Base-by-base conservation (phyloP, 1,140 invertebrate genomes). In the Drosophila leontia region DNA sequence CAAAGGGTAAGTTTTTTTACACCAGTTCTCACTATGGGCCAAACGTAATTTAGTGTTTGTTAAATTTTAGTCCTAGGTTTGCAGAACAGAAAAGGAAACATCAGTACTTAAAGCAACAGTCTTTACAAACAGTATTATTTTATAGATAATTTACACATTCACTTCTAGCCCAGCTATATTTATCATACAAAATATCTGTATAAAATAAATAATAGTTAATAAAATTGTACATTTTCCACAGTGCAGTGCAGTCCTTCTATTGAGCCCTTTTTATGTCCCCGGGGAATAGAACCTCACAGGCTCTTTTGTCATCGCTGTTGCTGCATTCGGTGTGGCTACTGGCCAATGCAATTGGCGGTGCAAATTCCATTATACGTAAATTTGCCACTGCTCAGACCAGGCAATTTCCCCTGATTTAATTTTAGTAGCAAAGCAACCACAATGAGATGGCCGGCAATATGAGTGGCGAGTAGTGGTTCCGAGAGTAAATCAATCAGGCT, bases 361-460 rank as follows among this genome's bases (percentile, higher is more conserved):
- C 26, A 71, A 56, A 41, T 29, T 67, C 29, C 58, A 60, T 74
- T 74, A 48, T 41, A 37, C 51, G 51, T 55, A 55, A 55, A 37
- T 59, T 60, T 60, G 44, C 44, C 45, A 50, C 44, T 60, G 17
- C 32, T 50, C 58, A 60, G 58, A 51, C 58, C 58, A 60, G 58
- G 58, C 58, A 60, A 60, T 60, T 60, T 48, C 44, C 44, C 32
- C 47, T 60, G 34, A 60, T 60, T 60, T 60, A 7, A 60, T 60
- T 61, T 34, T 32, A 51, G 58, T 5, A 61, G 58, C 58, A 61
- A 61, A 61, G 44, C 44, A 51, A 51, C 58, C 58, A 26, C 58
- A 60, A 55, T 15, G 51, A 37, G 19, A 55, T 13, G 19, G 51
- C 9, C 29, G 29, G 17, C 29, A 51, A 51, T 48, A 50, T 60